Conservation (phyloP, 2,888 invertebrate species). For the Lathronympha strigana region DNA sequence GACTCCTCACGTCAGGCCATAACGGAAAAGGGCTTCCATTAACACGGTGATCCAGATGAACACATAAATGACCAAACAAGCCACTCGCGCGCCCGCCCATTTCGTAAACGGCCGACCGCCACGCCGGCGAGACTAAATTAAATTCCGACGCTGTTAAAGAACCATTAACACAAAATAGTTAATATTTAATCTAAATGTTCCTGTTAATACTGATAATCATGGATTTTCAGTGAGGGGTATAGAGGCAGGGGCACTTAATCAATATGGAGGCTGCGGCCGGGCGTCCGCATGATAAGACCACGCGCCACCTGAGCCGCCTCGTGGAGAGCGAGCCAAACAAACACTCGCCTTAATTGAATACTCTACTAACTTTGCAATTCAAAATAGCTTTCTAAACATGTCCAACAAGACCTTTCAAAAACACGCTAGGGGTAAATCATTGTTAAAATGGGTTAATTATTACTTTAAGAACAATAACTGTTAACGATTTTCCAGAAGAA, state of each 20-base stretch:
- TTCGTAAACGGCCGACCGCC: slow-evolving; percentile 20
- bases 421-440: neutral
- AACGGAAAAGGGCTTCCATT: slow-evolving; percentile 28
- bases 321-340: slow-evolving; percentile 26
- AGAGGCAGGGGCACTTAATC: slow-evolving; percentile 11
- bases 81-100: slow-evolving; percentile 17
- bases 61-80: slow-evolving; percentile 30
- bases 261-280: slow-evolving; percentile 9
- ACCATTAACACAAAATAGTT: neutral
- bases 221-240: neutral
- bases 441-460: neutral
- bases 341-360: slow-evolving; percentile 32
- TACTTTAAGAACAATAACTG: neutral
- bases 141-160: slow-evolving; percentile 16
- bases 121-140: slow-evolving; percentile 16
- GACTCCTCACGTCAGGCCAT: slow-evolving; percentile 16
- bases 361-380: slow-evolving; percentile 21
- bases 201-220: slow-evolving; percentile 7
- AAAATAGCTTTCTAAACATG: slow-evolving; percentile 6
- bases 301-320: slow-evolving; percentile 29
- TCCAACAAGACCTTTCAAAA: slow-evolving; percentile 15
- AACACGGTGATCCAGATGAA: slow-evolving; percentile 33
- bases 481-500: neutral
- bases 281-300: slow-evolving; percentile 28
- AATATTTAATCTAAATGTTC: neutral